phyloP scores from a whole-genome alignment of 2,797 vertebrate species.

The Amphiprion clarkii region DNA sequence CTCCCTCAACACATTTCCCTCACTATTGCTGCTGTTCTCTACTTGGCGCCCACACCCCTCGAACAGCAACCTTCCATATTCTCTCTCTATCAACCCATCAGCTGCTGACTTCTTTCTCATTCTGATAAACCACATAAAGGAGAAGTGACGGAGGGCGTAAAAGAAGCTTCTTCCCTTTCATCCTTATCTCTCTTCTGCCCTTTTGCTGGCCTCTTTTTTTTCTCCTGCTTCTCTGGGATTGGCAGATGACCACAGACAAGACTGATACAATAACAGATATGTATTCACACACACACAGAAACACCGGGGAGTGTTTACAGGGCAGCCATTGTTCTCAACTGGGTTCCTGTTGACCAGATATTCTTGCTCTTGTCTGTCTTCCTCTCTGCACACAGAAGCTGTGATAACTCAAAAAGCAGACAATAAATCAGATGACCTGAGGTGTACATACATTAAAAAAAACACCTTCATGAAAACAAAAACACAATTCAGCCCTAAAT shows the following conservation, averaged over 20 bases:
- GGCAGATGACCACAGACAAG: slow-evolving; percentile 15
- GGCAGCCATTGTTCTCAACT: slow-evolving; percentile 47
- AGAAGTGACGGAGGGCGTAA: slow-evolving; percentile 16
- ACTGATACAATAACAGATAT: slow-evolving; percentile 19
- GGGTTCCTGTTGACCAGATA: slow-evolving; percentile 60
- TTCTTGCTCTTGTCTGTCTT: slow-evolving; percentile 37
- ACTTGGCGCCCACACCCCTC: slow-evolving; percentile 37
- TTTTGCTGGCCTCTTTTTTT: slow-evolving; percentile 11
- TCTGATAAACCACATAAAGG: slow-evolving; percentile 26
- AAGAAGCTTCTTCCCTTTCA: slow-evolving; percentile 23
- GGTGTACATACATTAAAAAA: slow-evolving; percentile 3
- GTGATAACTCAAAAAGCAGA: slow-evolving; percentile 1
- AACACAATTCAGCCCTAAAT: neutral
- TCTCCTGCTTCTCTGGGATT: neutral
- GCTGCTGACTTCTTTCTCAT: slow-evolving; percentile 9
- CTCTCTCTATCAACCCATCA: slow-evolving; percentile 24
- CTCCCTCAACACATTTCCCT: slow-evolving; percentile 34
- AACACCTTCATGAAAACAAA: neutral
- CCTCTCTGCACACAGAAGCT: slow-evolving; percentile 39
- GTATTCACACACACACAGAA: slow-evolving; percentile 8
- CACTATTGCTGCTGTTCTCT: slow-evolving; percentile 43
- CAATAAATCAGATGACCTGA: slow-evolving; percentile 8
- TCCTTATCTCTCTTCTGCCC: slow-evolving; percentile 7
- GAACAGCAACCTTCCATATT: slow-evolving; percentile 37
- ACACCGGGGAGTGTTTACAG: slow-evolving; percentile 27